Conservation (phyloP, 2,113 vertebrate species). For the Anolis carolinensis region DNA sequence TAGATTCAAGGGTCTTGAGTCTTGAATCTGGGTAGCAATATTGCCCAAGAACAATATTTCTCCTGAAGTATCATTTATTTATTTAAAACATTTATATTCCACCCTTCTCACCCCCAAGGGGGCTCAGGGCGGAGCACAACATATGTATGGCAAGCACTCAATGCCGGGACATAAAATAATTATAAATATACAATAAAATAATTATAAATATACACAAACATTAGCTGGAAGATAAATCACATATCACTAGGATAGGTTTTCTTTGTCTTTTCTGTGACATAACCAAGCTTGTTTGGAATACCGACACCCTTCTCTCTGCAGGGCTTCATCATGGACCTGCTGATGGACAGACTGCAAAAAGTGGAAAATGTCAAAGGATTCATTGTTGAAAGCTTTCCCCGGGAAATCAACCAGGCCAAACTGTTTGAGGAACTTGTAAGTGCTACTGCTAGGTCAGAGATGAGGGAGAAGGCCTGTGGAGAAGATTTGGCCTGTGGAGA, state of each 20-base stretch:
- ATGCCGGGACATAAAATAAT: no score
- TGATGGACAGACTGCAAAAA: constrained; percentile 52
- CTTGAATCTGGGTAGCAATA: not conserved
- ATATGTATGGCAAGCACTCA: no score
- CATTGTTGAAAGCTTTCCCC: constrained; percentile 60
- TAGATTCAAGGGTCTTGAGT: not conserved
- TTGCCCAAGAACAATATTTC: not conserved
- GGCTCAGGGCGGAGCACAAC: no score
- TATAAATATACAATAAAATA: no score
- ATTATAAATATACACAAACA: not conserved
- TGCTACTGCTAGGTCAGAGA: not conserved
- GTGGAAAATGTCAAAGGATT: constrained; percentile 35
- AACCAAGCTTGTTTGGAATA: not conserved
- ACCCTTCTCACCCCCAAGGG: no score
- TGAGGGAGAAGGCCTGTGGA: no score
- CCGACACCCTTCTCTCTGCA: not conserved
- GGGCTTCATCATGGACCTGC: constrained; percentile 52
- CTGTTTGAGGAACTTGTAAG: constrained; percentile 63
- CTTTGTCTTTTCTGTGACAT: not conserved
- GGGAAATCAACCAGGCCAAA: constrained; percentile 59
- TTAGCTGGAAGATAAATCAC: not conserved
- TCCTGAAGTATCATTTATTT: no score
- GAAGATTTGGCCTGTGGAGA: not conserved
- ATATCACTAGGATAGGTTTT: not conserved
- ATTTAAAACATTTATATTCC: no score